These are phyloP conservation scores for Lasiurus cinereus DNA, from an alignment of 2,113 vertebrate species.

Conservation along the genomic window DNA sequence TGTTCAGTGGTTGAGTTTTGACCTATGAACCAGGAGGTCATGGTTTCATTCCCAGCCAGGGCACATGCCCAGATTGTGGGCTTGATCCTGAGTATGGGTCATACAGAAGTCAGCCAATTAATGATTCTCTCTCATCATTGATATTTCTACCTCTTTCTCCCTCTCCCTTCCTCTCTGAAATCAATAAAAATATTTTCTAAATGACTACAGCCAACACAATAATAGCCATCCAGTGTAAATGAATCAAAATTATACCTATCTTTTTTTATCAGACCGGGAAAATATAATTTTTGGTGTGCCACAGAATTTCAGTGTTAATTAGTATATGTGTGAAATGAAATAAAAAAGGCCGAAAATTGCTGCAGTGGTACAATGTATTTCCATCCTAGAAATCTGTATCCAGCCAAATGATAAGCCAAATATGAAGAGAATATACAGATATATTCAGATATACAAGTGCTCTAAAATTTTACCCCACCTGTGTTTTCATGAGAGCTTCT, in stretches of 20 bases:
- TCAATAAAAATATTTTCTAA: not conserved
- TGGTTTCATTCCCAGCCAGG: not conserved
- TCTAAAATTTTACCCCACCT: not conserved
- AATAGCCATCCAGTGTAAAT: not conserved
- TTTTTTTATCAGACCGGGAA: not conserved
- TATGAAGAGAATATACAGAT: not conserved
- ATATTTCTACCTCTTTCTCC: not conserved
- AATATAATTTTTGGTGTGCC: not conserved
- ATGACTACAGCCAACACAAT: not conserved
- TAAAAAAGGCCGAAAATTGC: not conserved
- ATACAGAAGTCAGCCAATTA: not conserved
- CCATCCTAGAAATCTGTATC: conserved; percentile 1
- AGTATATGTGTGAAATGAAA: not conserved
- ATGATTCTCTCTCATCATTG: not conserved
- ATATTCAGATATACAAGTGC: not conserved
- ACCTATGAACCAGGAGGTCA: not conserved
- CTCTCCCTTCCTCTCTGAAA: not conserved
- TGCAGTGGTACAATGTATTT: not conserved
- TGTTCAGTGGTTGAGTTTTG: not conserved
- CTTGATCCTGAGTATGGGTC: not conserved
- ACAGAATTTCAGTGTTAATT: not conserved
- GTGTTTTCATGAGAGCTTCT: not conserved
- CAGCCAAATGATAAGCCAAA: not conserved
- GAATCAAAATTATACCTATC: not conserved
- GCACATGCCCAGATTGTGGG: not conserved